A percentile compares a stretch with the other conserved stretches of the same genome.
Evolutionary conservation across 1,140 invertebrate genomes (phyloP).

Genomic region (Hetaerina americana): DNA sequence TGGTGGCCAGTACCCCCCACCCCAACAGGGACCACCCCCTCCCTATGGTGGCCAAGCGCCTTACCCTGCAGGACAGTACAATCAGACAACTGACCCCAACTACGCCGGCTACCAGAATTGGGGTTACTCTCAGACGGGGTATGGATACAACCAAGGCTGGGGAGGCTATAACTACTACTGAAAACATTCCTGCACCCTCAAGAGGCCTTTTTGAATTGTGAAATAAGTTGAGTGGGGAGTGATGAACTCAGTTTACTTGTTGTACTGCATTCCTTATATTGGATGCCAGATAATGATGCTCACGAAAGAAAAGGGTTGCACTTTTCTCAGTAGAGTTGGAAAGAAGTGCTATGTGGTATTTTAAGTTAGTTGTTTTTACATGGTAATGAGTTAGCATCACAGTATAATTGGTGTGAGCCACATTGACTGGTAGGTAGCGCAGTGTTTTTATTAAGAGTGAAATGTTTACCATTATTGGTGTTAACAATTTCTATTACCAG

Average conservation of each 20-base stretch:
- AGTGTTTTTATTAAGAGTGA: too few relatives aligned
- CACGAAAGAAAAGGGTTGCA: too few relatives aligned
- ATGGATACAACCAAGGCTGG: slow-evolving; percentile 50
- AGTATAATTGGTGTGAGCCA: too few relatives aligned
- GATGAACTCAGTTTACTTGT: not conserved
- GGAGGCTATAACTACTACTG: slow-evolving; percentile 41
- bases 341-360: too few relatives aligned
- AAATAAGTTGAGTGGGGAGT: not conserved
- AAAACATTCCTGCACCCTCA: slow-evolving; percentile 4
- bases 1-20: slow-evolving; percentile 25
- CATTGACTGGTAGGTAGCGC: too few relatives aligned
- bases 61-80: slow-evolving; percentile 33
- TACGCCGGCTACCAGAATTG: slow-evolving; percentile 49
- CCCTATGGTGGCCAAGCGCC: slow-evolving; percentile 32
- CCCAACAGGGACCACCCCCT: slow-evolving; percentile 29
- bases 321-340: too few relatives aligned
- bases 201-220: too few relatives aligned
- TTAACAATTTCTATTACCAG: too few relatives aligned
- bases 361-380: too few relatives aligned
- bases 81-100: slow-evolving; percentile 40
- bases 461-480: too few relatives aligned
- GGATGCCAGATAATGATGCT: not conserved
- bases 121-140: slow-evolving; percentile 47
- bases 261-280: not conserved
- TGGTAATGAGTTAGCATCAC: too few relatives aligned